Base-by-base conservation (phyloP, 2,888 invertebrate species). In the Hyposoter didymator region DNA sequence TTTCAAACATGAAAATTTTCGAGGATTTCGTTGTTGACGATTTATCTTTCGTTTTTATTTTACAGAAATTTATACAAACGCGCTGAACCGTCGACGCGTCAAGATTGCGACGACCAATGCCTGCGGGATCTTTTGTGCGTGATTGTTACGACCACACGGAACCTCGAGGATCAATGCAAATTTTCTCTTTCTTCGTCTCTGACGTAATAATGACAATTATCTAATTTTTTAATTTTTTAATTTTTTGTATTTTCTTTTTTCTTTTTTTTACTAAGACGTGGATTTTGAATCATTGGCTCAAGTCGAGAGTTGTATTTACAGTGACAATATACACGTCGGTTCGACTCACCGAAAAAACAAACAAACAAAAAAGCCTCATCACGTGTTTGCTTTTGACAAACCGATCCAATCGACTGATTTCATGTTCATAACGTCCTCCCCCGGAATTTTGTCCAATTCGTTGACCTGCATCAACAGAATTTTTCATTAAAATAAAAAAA, bases 81-180 rank as follows among this genome's bases (percentile, higher is more conserved):
- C 49, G 95, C 95, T 39, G 95, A 95, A 84, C 91, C 92, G 7
- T 94, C 94, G 19, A 94, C 95, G 93, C 92, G 92, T 0, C 80
- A 89, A 45, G 88, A 85, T 69, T 95, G 95, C 85, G 91, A 94
- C 76, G 90, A 91, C 1, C 85, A 93, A 14, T 96, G 96, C 87
- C 94, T 95, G 88, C 90, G 94, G 3, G 91, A 94, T 59, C 93
- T 94, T 73, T 89, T 96, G 0, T 96, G 96, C 90, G 94, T 94
- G 89, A 94, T 95, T 72, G 95, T 96, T 7, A 94, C 95, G 0
- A 95, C 95, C n/a, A 95, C 95, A 47, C 91, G 95, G 43, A 95
- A 95, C 91, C 95, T 96, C 70, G 89, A 85, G n/a, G 89, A 87
- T 32, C 91, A 94, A 72, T 95, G 94, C 88, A 88, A 94, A 72